Evolutionary conservation across 2,113 vertebrate genomes (phyloP).

Genomic region (Mohoua ochrocephala): DNA sequence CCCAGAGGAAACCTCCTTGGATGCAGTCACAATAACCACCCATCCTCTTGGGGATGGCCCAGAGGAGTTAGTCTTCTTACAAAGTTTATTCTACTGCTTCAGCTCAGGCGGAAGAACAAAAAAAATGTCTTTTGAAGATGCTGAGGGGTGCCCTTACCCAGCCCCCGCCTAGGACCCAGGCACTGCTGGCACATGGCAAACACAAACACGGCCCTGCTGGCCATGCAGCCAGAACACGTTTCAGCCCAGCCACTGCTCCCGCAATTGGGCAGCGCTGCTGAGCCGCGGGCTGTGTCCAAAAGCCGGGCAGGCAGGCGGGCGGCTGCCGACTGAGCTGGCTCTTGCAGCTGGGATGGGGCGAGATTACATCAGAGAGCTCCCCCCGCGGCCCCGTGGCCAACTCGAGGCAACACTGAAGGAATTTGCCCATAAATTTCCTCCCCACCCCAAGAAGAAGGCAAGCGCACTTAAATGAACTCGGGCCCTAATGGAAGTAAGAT

Average conservation of each 20-base stretch:
- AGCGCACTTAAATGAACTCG: neutral
- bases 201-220: rapidly evolving
- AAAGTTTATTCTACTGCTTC: slow-evolving; percentile 65
- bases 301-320: neutral
- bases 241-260: neutral
- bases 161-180: neutral
- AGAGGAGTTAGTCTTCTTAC: slow-evolving; percentile 57
- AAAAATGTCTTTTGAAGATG: neutral
- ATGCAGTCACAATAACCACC: neutral
- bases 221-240: rapidly evolving
- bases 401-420: neutral
- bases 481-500: neutral
- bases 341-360: neutral
- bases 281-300: neutral
- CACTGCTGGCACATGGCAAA: rapidly evolving
- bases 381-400: neutral
- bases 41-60: neutral
- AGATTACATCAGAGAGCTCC: neutral
- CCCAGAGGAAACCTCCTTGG: neutral
- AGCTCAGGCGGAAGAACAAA: slow-evolving; percentile 58
- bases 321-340: neutral
- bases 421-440: slow-evolving; percentile 12
- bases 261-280: neutral
- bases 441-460: neutral
- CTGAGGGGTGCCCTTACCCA: neutral